These are phyloP conservation scores for Rhyzopertha dominica DNA, from an alignment of 1,140 invertebrate species.

Conservation along the genomic window DNA sequence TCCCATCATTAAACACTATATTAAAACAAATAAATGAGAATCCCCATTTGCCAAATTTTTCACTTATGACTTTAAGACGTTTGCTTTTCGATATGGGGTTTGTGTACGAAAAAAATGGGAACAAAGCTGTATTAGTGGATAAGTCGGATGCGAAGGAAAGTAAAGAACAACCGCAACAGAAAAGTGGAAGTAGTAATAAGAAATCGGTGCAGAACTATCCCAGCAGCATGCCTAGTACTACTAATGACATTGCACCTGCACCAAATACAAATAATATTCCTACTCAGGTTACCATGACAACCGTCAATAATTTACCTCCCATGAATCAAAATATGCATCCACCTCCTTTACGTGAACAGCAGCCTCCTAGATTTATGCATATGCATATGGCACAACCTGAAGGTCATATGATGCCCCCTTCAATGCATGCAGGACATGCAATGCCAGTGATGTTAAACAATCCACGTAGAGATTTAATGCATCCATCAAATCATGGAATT, in stretches of 20 bases:
- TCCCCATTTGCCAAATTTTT: slow-evolving; percentile 35
- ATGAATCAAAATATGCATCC: slow-evolving; percentile 5
- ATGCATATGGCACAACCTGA: slow-evolving; percentile 13
- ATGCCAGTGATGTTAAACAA: slow-evolving; percentile 21
- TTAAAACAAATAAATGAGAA: slow-evolving; percentile 34
- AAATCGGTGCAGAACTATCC: background rate
- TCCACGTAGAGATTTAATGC: slow-evolving; percentile 17
- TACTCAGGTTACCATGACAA: background rate
- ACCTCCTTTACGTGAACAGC: slow-evolving; percentile 1
- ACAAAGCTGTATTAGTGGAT: slow-evolving; percentile 37
- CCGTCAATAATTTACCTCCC: background rate
- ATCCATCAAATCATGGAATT: slow-evolving; percentile 1
- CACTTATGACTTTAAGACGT: slow-evolving; percentile 38
- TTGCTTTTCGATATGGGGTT: slow-evolving; percentile 41
- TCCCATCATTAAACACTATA: slow-evolving; percentile 37
- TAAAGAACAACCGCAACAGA: background rate
- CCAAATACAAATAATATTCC: too few relatives aligned
- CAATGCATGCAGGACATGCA: background rate
- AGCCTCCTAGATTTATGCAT: slow-evolving; percentile 8
- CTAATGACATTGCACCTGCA: slow-evolving; percentile 3
- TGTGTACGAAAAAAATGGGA: slow-evolving; percentile 39
- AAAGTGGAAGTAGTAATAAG: background rate
- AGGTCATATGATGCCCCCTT: slow-evolving; percentile 9
- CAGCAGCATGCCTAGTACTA: background rate
- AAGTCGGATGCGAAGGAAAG: slow-evolving; percentile 19